A percentile compares a stretch with the other conserved stretches of the same genome.
Conservation (phyloP, 2,113 vertebrate species). For the Nerophis ophidion region DNA sequence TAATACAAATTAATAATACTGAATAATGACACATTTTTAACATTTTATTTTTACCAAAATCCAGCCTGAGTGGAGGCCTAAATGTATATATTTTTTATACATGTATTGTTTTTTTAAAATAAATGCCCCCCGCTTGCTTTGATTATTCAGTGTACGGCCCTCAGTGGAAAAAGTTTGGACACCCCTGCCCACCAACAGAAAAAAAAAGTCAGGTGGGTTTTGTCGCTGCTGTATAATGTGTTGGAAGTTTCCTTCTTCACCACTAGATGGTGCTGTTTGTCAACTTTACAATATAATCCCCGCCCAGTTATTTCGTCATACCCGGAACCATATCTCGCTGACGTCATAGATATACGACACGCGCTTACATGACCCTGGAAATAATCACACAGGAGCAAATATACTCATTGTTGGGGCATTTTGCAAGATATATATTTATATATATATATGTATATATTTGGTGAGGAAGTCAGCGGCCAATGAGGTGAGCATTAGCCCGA, state of each 20-base stretch:
- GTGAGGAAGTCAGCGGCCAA: background rate
- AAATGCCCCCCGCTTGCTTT: too few relatives aligned
- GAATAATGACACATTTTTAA: too few relatives aligned
- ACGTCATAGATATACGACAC: background rate
- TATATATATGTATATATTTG: background rate
- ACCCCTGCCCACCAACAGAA: too few relatives aligned
- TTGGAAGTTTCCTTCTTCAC: background rate
- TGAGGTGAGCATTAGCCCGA: constrained; percentile 29
- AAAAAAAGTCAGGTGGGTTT: too few relatives aligned
- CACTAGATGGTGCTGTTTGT: background rate
- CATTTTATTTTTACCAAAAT: too few relatives aligned
- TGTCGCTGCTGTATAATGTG: background rate
- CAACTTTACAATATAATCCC: background rate
- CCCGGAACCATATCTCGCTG: background rate
- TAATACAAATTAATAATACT: too few relatives aligned
- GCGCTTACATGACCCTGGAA: constrained; percentile 1
- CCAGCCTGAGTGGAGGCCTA: too few relatives aligned
- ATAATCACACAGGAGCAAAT: background rate
- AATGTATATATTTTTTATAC: too few relatives aligned
- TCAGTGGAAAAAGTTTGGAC: too few relatives aligned
- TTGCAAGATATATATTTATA: background rate
- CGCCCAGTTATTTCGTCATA: background rate
- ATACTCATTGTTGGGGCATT: background rate
- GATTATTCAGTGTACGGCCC: too few relatives aligned
- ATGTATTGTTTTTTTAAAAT: too few relatives aligned